phyloP scores from a whole-genome alignment of 2,113 vertebrate genomes.

The Megaleporinus macrocephalus region DNA sequence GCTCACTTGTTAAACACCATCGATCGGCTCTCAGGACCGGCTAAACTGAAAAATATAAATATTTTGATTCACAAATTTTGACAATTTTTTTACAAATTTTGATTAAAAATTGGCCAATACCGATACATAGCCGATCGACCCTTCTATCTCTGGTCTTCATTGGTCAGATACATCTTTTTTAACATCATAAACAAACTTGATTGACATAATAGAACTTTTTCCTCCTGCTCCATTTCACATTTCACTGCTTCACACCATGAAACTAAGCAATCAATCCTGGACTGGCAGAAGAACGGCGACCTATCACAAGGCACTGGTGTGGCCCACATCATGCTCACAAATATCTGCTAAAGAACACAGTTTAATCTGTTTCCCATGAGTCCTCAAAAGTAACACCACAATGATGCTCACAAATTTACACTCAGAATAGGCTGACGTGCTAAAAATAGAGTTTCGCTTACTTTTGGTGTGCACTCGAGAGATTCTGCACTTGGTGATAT shows the following conservation, averaged over 20 bases:
- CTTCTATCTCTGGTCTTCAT: background rate
- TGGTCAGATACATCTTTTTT: background rate
- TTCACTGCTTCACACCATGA: slow-evolving; percentile 18
- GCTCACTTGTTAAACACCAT: too few species aligned
- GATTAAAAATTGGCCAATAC: too few species aligned
- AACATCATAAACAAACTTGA: background rate
- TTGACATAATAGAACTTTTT: background rate
- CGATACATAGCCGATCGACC: too few species aligned
- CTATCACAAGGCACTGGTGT: background rate
- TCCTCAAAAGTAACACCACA: slow-evolving; percentile 56
- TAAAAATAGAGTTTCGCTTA: slow-evolving; percentile 65
- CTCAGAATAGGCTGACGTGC: slow-evolving; percentile 16
- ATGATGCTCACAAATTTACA: slow-evolving; percentile 57
- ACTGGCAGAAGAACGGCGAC: slow-evolving; percentile 27
- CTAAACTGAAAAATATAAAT: too few species aligned
- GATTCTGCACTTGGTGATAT: slow-evolving; percentile 65
- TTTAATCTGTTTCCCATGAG: slow-evolving; percentile 50
- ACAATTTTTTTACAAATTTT: too few species aligned
- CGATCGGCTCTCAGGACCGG: too few species aligned
- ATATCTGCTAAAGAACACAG: slow-evolving; percentile 49
- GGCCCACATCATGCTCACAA: slow-evolving; percentile 28
- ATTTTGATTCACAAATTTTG: too few species aligned
- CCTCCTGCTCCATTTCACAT: background rate
- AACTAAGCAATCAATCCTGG: background rate
- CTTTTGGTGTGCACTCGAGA: slow-evolving; percentile 62